These are phyloP conservation scores for Eudyptes chrysolophus DNA, from an alignment of 2,113 vertebrate species.

Conservation along the genomic window DNA sequence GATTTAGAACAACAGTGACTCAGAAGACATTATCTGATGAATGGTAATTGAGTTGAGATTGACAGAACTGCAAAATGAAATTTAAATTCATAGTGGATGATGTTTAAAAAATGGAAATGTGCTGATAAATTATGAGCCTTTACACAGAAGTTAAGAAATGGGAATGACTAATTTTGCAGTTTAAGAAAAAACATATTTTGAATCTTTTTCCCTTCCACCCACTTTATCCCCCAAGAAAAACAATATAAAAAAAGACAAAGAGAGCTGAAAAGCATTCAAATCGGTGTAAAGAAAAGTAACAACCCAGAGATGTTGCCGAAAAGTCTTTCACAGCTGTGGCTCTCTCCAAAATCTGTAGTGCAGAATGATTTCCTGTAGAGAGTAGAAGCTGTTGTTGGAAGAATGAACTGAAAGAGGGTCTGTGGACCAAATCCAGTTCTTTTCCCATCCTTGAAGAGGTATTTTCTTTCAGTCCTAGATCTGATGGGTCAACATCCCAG, in stretches of 20 bases:
- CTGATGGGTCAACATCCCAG: neutral
- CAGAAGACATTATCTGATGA: constrained; percentile 48
- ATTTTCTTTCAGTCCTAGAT: neutral
- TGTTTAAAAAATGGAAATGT: neutral
- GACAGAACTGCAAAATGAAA: constrained; percentile 38
- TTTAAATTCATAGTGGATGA: constrained; percentile 32
- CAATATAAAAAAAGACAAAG: neutral
- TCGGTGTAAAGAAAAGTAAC: neutral
- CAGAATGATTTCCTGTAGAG: neutral
- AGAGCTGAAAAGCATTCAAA: neutral
- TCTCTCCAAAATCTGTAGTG: neutral
- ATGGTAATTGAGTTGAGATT: constrained; percentile 28
- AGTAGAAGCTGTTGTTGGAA: neutral
- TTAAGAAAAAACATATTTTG: neutral
- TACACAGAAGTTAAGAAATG: constrained; percentile 16
- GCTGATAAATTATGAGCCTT: constrained; percentile 7
- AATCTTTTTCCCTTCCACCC: neutral
- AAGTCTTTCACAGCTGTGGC: neutral
- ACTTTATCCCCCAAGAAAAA: neutral
- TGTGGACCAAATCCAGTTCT: neutral
- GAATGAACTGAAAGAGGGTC: neutral
- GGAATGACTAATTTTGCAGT: constrained; percentile 28
- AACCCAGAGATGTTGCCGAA: neutral
- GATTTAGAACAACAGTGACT: constrained; percentile 52
- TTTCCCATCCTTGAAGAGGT: neutral